Base-by-base conservation (phyloP, 2,888 invertebrate species). In the Tachina lurida region DNA sequence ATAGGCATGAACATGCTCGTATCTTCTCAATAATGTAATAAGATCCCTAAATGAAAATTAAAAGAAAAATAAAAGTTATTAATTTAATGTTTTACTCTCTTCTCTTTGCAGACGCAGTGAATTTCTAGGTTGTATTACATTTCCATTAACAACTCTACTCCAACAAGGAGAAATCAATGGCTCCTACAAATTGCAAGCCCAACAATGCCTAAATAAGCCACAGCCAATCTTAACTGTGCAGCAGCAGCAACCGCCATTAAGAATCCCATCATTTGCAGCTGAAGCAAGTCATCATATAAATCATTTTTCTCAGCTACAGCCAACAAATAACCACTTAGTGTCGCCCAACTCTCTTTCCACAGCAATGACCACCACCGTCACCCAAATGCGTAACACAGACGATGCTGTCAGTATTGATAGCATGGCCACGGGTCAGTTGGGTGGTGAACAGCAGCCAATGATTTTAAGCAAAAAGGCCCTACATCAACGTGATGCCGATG, bases 51-150 rank as follows among this genome's bases (percentile, higher is more conserved):
- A 5, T 31, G 2, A 31, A 31, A 31, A 31, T 7, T 2, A 1
- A 31, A 19, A 0, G 10, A 9, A 10, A 10, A 54, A 54, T 1
- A 19, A 54, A 17, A 17, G 7, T 54, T 41, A 3, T 60, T 41
- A 60, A 15, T 60, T 60, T 10, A 9, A 3, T 31, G 0, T 12
- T 17, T n/a, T 4, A 17, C 39, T 41, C 12, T 62, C 62, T 62
- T 52, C 9, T 49, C 0, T 41, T 78, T 70, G 17, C 95, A 98
- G 97, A 94, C 95, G 96, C 94, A 98, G 97, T 94, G 97, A 98
- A 94, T 96, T 98, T 93, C 94, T 98, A 93, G 98, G 98, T 94
- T 98, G 97, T 93, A 96, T 97, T 95, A 97, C 97, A 93, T 97
- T 98, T 94, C 96, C 97, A 89, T 94, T 98, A 90, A 95, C 95